Conservation (phyloP, 2,797 vertebrate species). For the Cheirogaleus major region DNA sequence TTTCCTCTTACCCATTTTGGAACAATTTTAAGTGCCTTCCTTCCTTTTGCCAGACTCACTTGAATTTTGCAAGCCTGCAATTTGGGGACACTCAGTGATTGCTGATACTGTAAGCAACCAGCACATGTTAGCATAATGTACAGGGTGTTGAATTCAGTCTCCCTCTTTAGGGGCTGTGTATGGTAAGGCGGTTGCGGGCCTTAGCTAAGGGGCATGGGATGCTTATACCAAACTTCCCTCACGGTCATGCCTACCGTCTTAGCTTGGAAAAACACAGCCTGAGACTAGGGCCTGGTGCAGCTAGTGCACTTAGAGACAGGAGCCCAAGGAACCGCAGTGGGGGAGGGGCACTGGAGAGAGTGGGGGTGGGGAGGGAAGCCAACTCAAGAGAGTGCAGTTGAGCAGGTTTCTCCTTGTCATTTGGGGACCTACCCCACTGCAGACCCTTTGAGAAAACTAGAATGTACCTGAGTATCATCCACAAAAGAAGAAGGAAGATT, state of each 20-base stretch:
- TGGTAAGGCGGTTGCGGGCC: neutral
- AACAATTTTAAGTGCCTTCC: conserved; percentile 35
- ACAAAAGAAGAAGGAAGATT: neutral
- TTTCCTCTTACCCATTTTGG: conserved; percentile 67
- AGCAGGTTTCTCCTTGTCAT: neutral
- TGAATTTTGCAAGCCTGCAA: conserved; percentile 36
- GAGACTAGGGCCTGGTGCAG: neutral
- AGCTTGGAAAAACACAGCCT: neutral
- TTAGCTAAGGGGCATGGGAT: neutral
- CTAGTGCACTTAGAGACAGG: neutral
- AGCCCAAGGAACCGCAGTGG: neutral
- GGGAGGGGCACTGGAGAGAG: neutral
- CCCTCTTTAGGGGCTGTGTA: neutral
- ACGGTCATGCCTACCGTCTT: neutral
- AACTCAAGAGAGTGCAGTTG: neutral
- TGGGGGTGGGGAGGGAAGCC: neutral
- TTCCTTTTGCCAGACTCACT: conserved; percentile 46
- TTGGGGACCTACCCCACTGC: neutral
- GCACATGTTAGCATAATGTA: neutral
- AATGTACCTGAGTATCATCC: neutral
- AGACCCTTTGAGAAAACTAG: neutral
- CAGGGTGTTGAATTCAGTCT: neutral
- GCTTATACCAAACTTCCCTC: neutral
- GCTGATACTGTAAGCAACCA: conserved; percentile 5
- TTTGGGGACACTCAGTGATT: conserved; percentile 31